A percentile compares a stretch with the other conserved stretches of the same genome.
These are phyloP conservation scores for Mus pahari DNA, from an alignment of 2,113 vertebrate genomes.

Conservation along the genomic window DNA sequence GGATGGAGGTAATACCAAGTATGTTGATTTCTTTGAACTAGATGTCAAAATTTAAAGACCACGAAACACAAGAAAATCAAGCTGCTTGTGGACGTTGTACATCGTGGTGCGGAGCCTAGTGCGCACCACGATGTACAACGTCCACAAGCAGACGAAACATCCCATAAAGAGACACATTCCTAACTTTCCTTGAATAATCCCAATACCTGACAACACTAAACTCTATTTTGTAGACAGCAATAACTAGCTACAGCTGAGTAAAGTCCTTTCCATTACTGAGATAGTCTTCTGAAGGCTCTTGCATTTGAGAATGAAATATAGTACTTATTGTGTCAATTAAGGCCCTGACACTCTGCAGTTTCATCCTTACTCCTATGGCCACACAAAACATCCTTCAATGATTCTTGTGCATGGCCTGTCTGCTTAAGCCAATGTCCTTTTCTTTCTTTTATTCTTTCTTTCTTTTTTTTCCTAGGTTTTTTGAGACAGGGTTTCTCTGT, in stretches of 20 bases:
- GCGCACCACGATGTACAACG: no score
- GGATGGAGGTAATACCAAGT: not conserved
- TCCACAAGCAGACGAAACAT: no score
- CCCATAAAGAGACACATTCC: constrained; percentile 14
- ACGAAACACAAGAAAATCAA: no score
- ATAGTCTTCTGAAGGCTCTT: not conserved
- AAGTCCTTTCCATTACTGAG: not conserved
- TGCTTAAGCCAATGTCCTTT: not conserved
- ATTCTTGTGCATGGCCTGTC: not conserved
- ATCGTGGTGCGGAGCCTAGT: no score
- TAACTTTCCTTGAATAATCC: not conserved
- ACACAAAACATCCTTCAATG: not conserved
- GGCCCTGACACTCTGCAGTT: not conserved
- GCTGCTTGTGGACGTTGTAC: no score
- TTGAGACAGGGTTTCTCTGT: no score
- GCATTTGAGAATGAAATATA: not conserved
- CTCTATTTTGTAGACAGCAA: constrained; percentile 2
- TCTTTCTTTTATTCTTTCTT: not conserved
- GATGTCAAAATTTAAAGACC: constrained; percentile 55
- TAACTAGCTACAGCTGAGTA: not conserved
- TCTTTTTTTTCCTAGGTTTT: no score
- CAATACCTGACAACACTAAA: constrained; percentile 21
- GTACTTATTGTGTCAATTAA: not conserved
- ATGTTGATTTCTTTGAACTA: not conserved
- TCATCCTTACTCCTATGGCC: not conserved